These are phyloP conservation scores for Delphinus delphis DNA, from an alignment of 2,113 vertebrate species.

Conservation along the genomic window DNA sequence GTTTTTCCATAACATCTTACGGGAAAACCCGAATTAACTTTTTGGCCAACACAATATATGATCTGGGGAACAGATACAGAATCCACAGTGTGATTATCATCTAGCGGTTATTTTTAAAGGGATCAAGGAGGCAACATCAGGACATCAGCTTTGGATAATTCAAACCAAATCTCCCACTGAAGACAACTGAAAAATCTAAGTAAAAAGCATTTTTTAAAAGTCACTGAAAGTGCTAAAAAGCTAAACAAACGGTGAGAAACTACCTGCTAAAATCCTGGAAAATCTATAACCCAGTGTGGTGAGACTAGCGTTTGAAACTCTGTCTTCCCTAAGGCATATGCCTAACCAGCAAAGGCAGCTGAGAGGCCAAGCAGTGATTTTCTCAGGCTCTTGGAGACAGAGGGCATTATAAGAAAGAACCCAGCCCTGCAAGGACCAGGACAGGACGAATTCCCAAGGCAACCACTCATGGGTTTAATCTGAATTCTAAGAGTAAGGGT, in stretches of 20 bases:
- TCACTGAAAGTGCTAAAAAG: not conserved
- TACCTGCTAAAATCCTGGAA: not conserved
- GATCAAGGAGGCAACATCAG: not conserved
- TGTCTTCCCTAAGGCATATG: not conserved
- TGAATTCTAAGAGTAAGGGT: not conserved
- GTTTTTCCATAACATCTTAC: too few relatives aligned
- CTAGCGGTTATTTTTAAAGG: not conserved
- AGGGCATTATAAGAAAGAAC: not conserved
- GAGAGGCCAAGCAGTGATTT: not conserved
- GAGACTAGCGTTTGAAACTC: not conserved
- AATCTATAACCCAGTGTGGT: not conserved
- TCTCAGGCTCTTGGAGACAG: not conserved
- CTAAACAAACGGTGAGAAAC: not conserved
- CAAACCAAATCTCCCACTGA: not conserved
- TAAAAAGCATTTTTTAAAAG: not conserved
- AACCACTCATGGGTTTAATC: not conserved
- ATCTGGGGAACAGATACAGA: not conserved
- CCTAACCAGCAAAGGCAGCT: not conserved
- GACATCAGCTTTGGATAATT: not conserved
- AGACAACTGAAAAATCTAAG: not conserved
- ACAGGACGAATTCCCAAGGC: not conserved
- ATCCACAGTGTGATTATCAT: not conserved
- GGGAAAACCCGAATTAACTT: too few relatives aligned
- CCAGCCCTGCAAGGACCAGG: not conserved
- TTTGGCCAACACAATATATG: not conserved